A percentile compares a stretch with the other conserved stretches of the same genome.
Conservation (phyloP, 2,113 vertebrate genomes). For the human (Homo sapiens) region DNA sequence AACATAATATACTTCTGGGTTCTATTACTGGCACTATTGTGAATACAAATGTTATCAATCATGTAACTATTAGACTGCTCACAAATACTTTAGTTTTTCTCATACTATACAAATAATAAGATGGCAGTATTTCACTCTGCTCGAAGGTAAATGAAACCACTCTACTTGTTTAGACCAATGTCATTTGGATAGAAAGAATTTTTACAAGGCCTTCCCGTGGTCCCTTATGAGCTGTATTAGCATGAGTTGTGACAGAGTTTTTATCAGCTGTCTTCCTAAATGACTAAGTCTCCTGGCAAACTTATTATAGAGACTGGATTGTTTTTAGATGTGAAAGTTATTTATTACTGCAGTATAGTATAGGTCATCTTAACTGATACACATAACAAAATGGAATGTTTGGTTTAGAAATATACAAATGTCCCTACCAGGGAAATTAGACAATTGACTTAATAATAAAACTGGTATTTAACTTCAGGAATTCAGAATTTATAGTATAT, state of each 20-base stretch:
- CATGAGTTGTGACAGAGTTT: background rate
- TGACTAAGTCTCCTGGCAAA: background rate
- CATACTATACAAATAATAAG: background rate
- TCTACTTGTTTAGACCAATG: background rate
- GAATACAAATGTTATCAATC: background rate
- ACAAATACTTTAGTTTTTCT: background rate
- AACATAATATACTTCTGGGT: background rate
- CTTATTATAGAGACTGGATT: background rate
- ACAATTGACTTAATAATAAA: background rate
- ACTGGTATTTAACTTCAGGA: background rate
- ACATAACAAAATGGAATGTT: background rate
- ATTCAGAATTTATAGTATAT: background rate
- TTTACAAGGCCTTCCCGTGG: background rate
- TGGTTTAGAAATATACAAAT: background rate
- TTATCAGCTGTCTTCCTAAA: background rate
- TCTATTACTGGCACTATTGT: background rate
- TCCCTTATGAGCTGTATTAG: too few species aligned
- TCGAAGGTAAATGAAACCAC: background rate
- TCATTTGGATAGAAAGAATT: background rate
- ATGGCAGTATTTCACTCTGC: background rate
- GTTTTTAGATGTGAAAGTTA: background rate
- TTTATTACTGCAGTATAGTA: background rate
- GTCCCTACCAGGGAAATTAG: background rate
- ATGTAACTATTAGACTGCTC: background rate
- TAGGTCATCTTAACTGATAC: background rate